Evolutionary conservation across 1,140 invertebrate genomes (phyloP), one percentile per base, ranked within the genome.

Genomic region (Scaptodrosophila lebanonensis): DNA sequence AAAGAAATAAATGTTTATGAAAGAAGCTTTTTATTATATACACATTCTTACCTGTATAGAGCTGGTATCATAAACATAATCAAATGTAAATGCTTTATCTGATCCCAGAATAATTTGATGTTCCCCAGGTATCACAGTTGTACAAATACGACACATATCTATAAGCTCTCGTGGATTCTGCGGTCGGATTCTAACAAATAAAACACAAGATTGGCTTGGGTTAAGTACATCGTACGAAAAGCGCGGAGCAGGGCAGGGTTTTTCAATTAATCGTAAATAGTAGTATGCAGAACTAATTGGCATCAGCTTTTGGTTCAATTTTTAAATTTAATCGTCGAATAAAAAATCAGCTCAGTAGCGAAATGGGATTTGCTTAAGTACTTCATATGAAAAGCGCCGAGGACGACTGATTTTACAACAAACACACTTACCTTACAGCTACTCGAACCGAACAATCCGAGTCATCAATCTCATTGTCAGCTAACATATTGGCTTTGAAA

Each of bases 11-110:
- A n/a, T 3, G 2, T 15, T 22, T 20, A 32, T n/a, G n/a, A n/a
- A 13, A 43, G 8, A 43, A 47, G n/a, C 3, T 9, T 8, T 15
- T 8, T 2, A 29, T n/a, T 20, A 22, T 8, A 13, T 27, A 15
- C 11, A 9, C 3, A 2, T 12, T 12, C 36, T 39, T 62, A 83
- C 82, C 59, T 97, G 95, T 39, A 89, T 89, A n/a, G 90, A 89
- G 44, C 88, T 89, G 3, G 91, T 92, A 84, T 97, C 95, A 85
- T 98, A 97, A 2, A 99, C 97, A 89, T 95, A 93, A 88, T 99
- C 97, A 87, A 98, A 99, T 3, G 98, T 99, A 89, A 99, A 99
- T 25, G 94, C 93, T 84, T 97, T 95, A 87, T 99, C 97, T 11
- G 94, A 93, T 36, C 97, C 97, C 4, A 99, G 89, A 54, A 95